phyloP scores from a whole-genome alignment of 2,888 invertebrate genomes.

The Pandemis corylana region DNA sequence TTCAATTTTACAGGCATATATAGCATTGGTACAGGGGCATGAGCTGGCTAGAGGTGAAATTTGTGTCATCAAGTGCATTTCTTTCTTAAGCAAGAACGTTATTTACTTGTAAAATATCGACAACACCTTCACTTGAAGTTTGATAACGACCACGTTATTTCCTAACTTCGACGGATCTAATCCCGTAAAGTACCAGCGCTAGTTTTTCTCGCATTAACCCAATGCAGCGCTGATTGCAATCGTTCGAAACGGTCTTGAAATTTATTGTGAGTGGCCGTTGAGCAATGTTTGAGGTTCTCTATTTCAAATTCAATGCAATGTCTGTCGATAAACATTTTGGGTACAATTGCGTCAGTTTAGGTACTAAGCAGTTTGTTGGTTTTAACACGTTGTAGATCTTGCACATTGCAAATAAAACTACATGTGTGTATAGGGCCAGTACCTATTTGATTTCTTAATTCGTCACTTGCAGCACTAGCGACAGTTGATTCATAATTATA shows the following conservation, averaged over 20 bases:
- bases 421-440: not conserved
- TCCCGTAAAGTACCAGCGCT: not conserved
- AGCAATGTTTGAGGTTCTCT: conserved; percentile 30
- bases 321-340: conserved; percentile 22
- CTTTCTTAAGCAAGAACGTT: not conserved
- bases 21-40: too few species aligned
- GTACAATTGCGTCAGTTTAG: conserved; percentile 20
- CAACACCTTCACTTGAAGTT: not conserved
- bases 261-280: conserved; percentile 18
- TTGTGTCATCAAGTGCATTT: too few species aligned
- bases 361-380: not conserved
- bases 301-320: conserved; percentile 31
- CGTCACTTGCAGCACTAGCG: not conserved
- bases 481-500: too few species aligned
- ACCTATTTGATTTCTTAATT: not conserved
- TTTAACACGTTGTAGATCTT: conserved; percentile 1
- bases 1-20: too few species aligned
- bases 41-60: too few species aligned
- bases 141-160: conserved; percentile 12
- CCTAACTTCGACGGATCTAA: conserved; percentile 24
- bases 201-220: conserved; percentile 29
- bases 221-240: conserved; percentile 22
- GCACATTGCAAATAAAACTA: not conserved
- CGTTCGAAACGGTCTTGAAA: conserved; percentile 30
- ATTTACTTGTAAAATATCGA: not conserved